Conservation (phyloP, 2,797 vertebrate species). For the Urophycis tenuis region DNA sequence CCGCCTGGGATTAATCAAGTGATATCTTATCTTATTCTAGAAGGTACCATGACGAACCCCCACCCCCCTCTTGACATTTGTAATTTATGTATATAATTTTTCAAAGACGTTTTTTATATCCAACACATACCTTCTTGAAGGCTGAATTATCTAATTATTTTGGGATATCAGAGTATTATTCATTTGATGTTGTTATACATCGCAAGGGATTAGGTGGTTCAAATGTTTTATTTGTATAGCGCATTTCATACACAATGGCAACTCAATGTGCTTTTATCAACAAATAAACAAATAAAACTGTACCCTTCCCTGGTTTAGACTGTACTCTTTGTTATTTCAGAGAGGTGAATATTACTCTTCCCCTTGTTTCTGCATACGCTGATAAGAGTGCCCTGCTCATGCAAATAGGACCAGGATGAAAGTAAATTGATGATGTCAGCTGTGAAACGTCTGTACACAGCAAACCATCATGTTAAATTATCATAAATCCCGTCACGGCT, state of each 20-base stretch:
- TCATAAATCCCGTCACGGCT: neutral
- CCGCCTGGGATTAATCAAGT: neutral
- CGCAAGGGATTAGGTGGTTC: neutral
- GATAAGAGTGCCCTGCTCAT: neutral
- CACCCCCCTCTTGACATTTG: too few species aligned
- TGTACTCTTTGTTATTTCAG: neutral
- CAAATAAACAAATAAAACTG: constrained; percentile 1
- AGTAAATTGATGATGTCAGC: neutral
- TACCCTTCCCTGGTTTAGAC: neutral
- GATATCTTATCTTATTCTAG: neutral
- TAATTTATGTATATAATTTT: too few species aligned
- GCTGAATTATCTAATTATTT: neutral
- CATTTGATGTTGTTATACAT: neutral
- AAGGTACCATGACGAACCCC: neutral
- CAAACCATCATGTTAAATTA: neutral
- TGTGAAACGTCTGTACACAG: neutral
- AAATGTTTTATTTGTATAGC: neutral
- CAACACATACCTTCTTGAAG: neutral
- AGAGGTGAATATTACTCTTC: neutral
- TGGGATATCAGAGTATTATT: neutral
- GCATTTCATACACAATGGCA: too few species aligned
- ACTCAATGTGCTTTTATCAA: too few species aligned
- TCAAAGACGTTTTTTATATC: neutral
- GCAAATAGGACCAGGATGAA: neutral
- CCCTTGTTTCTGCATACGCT: neutral